Base-by-base conservation (phyloP, 2,797 vertebrate genomes). In the Moxostoma hubbsi region DNA sequence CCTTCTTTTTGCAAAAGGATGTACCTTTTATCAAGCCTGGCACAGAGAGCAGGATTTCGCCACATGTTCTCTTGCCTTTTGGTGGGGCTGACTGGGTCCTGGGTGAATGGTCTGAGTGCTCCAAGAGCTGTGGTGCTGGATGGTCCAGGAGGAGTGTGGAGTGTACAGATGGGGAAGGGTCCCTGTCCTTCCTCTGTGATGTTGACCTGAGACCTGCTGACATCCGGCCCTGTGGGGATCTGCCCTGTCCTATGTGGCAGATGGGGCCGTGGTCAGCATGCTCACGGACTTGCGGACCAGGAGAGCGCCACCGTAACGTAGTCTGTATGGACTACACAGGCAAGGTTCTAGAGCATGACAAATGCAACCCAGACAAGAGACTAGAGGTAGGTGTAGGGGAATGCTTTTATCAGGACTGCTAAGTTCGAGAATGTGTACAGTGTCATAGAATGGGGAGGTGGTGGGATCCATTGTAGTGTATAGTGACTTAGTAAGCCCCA, bases 71-170 rank as follows among this genome's bases (percentile, higher is more conserved):
- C 81, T 93, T 90, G 9, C 95, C 95, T 0, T 92, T 96, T 62
- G 87, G 93, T 15, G 90, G 89, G 0, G 91, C 94, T 0, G 94
- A 97, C 47, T 99, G 97, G 96, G 91, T 94, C 2, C 86, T 96
- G 73, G 96, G 97, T 0, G 96, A 98, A 84, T 98, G 98, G 98
- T 97, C 97, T 0, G 93, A 93, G 86, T 98, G 97, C 84, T 98
- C 97, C 10, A 96, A 96, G 87, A 97, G 94, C 67, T 98, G 97
- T 0, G 96, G 96, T 49, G 94, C 95, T 0, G 96, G 97, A 67
- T 98, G 97, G 97, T 97, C 97, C 85, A 90, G 96, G 77, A 94
- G 97, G 81, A 95, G 88, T 0, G 94, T 99, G 66, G 96, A 98
- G 36, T 98, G 96, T 88, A 85, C 86, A 69, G 95, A 97, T 1